Base-by-base conservation (phyloP, 1,140 invertebrate genomes). In the Oedothorax gibbosus region DNA sequence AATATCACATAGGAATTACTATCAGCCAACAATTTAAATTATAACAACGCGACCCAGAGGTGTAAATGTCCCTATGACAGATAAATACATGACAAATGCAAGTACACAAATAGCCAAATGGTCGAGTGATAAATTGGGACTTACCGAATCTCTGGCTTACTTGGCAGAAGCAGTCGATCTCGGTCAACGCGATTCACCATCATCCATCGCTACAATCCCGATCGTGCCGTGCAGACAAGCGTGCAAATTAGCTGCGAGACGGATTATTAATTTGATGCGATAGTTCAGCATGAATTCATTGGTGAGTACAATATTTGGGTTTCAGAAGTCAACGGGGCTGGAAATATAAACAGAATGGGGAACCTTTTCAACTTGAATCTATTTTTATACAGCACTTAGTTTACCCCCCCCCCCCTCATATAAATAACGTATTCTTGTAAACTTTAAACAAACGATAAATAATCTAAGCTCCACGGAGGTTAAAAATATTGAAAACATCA, bases 191-290 rank as follows among this genome's bases (percentile, higher is more conserved):
- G 51, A 71, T 51, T n/a, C 51, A 71, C 50, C 68, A 71, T 71
- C 68, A 71, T 53, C 68, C 50, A 71, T 71, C 69, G n/a, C 69
- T 8, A 8, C 51, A 71, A 53, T 71, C 54, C 69, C 69, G 54
- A 53, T 71, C 69, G 35, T 53, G 69, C 51, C 21, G 15, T 35
- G 21, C 51, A 69, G 51, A n/a, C 66, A 69, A 69, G 35, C 66
- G 50, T 53, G 54, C 15, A 53, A 71, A 71, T 71, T 35, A 35
- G 50, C 15, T 18, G 15, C 7, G n/a, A 20, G 69, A 71, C 20
- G 69, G 69, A 71, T 71, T 54, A 71, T 71, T 71, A 71, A 71
- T 71, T 71, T 54, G 69, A 71, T 71, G 21, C 20, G 50, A 53
- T 71, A 71, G 50, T 15, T 53, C 50, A n/a, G 66, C 12, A 49